phyloP scores from a whole-genome alignment of 1,140 invertebrate genomes.

The Plectus sambesii region DNA sequence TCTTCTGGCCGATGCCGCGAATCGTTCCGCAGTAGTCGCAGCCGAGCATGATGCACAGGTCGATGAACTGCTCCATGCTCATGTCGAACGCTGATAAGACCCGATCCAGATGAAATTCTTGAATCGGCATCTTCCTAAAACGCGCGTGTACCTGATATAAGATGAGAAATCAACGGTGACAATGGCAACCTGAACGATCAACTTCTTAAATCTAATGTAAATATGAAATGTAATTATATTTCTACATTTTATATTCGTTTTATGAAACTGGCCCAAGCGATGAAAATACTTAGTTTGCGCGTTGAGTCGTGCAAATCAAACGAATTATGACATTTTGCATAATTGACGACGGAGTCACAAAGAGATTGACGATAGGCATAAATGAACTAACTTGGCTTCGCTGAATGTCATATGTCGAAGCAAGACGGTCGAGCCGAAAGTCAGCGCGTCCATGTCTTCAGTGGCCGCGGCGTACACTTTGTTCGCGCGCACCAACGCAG shows the following conservation, averaged over 20 bases:
- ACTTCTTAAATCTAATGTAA: neutral
- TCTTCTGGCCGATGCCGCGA: conserved; percentile 81
- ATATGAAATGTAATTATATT: neutral
- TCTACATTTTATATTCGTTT: too few species aligned
- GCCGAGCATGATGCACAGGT: conserved; percentile 91
- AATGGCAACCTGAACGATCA: too few species aligned
- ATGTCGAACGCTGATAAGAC: conserved; percentile 68
- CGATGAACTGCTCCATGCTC: conserved; percentile 74
- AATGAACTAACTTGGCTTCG: conserved; percentile 64
- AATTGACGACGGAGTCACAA: neutral
- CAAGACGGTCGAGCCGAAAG: conserved; percentile 77
- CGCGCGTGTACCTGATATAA: too few species aligned
- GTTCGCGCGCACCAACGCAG: conserved; percentile 75
- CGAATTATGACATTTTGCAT: too few species aligned
- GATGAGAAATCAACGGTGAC: too few species aligned
- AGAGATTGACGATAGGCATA: neutral
- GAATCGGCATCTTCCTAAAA: conserved; percentile 58
- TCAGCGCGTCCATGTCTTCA: conserved; percentile 93
- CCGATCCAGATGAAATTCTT: conserved; percentile 75
- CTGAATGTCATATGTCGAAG: conserved; percentile 84
- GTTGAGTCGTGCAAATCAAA: too few species aligned
- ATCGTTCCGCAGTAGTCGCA: conserved; percentile 97
- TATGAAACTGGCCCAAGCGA: too few species aligned
- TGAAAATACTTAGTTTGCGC: too few species aligned
- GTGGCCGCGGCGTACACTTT: conserved; percentile 89